phyloP scores from a whole-genome alignment of 2,888 invertebrate species.

The Cordilura impudica region DNA sequence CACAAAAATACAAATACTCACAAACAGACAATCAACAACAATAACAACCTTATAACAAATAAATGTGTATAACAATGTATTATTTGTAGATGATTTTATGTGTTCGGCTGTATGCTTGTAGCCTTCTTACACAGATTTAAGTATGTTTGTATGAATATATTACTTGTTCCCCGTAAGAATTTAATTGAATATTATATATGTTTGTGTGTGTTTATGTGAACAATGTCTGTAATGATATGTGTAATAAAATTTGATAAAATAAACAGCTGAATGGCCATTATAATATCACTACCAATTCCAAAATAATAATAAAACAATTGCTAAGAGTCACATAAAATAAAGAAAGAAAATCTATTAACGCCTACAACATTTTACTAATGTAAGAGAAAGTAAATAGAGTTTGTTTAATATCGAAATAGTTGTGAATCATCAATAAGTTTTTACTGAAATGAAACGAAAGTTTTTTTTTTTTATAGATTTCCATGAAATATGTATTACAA shows the following conservation, averaged over 20 bases:
- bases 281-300: background rate
- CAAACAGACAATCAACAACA: slow-evolving; percentile 18
- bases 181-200: slow-evolving; percentile 28
- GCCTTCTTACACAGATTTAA: too few relatives aligned
- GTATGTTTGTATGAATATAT: background rate
- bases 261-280: background rate
- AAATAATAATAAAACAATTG: background rate
- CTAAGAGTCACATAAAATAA: background rate
- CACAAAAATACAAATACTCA: background rate
- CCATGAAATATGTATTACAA: too few relatives aligned
- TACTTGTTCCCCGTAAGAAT: slow-evolving; percentile 4
- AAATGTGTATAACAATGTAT: background rate
- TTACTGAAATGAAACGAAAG: too few relatives aligned
- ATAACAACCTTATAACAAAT: background rate
- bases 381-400: too few relatives aligned
- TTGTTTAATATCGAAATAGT: too few relatives aligned
- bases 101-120: background rate
- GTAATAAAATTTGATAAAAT: slow-evolving; percentile 12
- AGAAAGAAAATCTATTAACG: background rate
- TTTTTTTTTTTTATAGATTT: too few relatives aligned
- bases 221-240: slow-evolving; percentile 18
- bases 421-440: too few relatives aligned
- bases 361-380: background rate
- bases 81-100: background rate
- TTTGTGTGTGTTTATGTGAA: background rate